Base-by-base conservation (phyloP, 2,797 vertebrate species). In the Darevskia mixta region DNA sequence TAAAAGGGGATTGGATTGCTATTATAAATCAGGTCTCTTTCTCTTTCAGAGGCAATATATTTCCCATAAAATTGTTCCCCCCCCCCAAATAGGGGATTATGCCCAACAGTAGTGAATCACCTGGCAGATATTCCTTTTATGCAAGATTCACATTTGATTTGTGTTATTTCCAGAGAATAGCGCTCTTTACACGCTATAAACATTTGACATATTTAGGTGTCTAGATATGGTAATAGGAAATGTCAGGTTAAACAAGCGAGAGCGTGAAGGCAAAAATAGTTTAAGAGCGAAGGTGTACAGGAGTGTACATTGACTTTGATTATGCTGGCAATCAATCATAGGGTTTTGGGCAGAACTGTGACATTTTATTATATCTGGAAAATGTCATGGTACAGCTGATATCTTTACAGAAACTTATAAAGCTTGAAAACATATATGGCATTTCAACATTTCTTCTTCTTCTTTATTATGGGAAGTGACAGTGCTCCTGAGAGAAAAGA, bases 181-280 rank as follows among this genome's bases (percentile, higher is more conserved):
- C 67, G 35, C 64, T 86, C 87, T 92, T 87, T 69, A 75, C 1
- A 3, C 45, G 55, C 84, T 75, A 88, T 90, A 91, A 95, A 88
- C 76, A 88, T 83, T 69, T 93, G 92, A 92, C 75, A 89, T 76
- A 87, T 91, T 93, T 83, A 95, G 90, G 87, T 79, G 90, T 90
- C 75, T 67, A 45, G 90, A 91, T 93, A 95, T 86, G 92, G 58
- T 90, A 87, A 95, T 86, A 18, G 0, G 82, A 95, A 95, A 93
- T 89, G 93, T 93, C 93, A 94, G 61, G 18, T 93, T 92, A 95
- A 95, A 87, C 91, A 94, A 94, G 82, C 79, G 90, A 91, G 91
- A 91, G 83, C 64, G 88, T 78, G 90, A 90, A 92, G 88, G 87
- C 25, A 95, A 90, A 94, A 92, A 80, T 2, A 90, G 78, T 88